Conservation (phyloP, 2,888 invertebrate genomes). For the Spodoptera picta region DNA sequence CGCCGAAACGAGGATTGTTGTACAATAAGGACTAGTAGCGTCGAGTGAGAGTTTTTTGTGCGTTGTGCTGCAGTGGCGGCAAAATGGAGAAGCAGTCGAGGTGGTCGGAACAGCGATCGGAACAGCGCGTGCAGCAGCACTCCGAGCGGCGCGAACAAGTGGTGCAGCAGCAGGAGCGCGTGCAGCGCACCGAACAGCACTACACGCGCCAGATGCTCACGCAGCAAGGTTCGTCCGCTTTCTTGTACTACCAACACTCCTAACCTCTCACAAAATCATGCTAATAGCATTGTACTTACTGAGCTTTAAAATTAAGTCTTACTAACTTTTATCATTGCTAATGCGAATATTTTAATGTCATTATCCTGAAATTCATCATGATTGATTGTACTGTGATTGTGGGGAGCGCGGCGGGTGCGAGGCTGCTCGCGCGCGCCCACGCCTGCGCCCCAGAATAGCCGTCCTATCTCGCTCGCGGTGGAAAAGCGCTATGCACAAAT, state of each 20-base stretch:
- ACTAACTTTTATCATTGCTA: constrained; percentile 52
- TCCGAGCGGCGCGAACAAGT: constrained; percentile 77
- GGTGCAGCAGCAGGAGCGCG: constrained; percentile 86
- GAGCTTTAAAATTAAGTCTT: constrained; percentile 42
- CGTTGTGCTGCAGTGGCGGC: constrained; percentile 83
- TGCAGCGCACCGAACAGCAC: constrained; percentile 91
- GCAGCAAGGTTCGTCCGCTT: constrained; percentile 80
- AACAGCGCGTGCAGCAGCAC: constrained; percentile 86
- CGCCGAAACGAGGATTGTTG: constrained; percentile 76
- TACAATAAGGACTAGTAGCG: constrained; percentile 80
- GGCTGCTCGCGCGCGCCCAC: constrained; percentile 66
- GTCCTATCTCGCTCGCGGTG: constrained; percentile 78
- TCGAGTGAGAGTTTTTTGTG: constrained; percentile 86
- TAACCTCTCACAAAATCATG: constrained; percentile 17
- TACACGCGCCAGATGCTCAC: constrained; percentile 93
- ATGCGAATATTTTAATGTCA: constrained; percentile 64
- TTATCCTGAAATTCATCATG: constrained; percentile 62
- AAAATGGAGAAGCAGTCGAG: constrained; percentile 93
- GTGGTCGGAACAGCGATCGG: constrained; percentile 85
- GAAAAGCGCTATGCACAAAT: constrained; percentile 86
- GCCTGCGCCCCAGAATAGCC: constrained; percentile 83
- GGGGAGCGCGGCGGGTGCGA: constrained; percentile 60
- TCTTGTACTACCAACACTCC: constrained; percentile 5
- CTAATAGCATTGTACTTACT: constrained; percentile 26
- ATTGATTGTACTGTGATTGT: constrained; percentile 45